Evolutionary conservation across 2,888 invertebrate species (phyloP).

Genomic region (Geophilus truncorum): DNA sequence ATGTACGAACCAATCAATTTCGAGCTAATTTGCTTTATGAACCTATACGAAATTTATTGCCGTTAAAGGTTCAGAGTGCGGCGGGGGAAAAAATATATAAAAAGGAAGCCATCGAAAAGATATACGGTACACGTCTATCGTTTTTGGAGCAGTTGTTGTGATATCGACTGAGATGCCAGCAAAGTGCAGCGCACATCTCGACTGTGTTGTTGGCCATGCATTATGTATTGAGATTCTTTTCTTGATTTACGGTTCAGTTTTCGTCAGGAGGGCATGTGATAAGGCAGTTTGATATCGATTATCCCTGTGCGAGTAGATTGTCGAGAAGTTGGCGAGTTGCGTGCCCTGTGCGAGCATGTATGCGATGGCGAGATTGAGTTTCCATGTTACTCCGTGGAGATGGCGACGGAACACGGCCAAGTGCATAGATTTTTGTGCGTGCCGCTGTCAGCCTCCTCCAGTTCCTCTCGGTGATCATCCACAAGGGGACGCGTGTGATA

Average conservation of each 20-base stretch:
- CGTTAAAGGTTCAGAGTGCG: neutral
- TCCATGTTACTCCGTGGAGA: slow-evolving; percentile 12
- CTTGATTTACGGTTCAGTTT: slow-evolving; percentile 18
- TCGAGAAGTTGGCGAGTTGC: slow-evolving; percentile 2
- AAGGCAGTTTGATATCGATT: slow-evolving; percentile 17
- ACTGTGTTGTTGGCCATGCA: slow-evolving; percentile 3
- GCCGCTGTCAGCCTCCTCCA: neutral
- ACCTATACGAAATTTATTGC: slow-evolving; percentile 15
- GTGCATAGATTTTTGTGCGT: slow-evolving; percentile 4
- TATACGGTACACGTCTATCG: neutral
- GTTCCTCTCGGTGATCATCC: slow-evolving; percentile 20
- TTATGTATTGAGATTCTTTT: slow-evolving; percentile 22
- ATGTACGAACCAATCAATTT: slow-evolving; percentile 23
- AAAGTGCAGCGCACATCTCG: neutral
- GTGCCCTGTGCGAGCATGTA: slow-evolving; percentile 17
- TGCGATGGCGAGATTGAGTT: slow-evolving; percentile 25
- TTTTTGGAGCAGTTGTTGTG: slow-evolving; percentile 15
- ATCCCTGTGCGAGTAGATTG: slow-evolving; percentile 4
- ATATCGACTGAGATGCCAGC: neutral
- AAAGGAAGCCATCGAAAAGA: neutral
- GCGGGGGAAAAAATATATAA: neutral
- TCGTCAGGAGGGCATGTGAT: neutral
- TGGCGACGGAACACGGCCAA: slow-evolving; percentile 3
- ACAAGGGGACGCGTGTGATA: slow-evolving; percentile 16
- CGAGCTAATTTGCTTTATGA: slow-evolving; percentile 8